phyloP scores from a whole-genome alignment of 2,797 vertebrate genomes.

The Phyllotis vaccarum region DNA sequence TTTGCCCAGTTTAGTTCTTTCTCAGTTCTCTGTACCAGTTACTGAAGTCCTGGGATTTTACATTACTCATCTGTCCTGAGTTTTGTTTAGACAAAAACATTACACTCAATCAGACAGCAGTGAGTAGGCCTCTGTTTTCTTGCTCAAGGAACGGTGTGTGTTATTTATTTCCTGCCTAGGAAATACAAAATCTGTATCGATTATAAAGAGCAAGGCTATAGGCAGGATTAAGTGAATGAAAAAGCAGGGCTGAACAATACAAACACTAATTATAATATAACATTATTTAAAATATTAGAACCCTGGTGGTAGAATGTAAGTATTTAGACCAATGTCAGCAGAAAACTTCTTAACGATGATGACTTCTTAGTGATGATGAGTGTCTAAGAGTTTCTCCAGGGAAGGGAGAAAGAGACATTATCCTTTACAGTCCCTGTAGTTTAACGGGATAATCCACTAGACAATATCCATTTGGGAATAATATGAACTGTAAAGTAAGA shows the following conservation, averaged over 20 bases:
- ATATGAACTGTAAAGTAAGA: neutral
- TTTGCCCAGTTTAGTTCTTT: neutral
- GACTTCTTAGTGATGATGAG: conserved; percentile 55
- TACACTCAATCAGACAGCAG: neutral
- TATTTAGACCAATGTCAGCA: conserved; percentile 41
- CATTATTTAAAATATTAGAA: conserved; percentile 63
- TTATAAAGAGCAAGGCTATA: neutral
- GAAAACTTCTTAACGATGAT: conserved; percentile 64
- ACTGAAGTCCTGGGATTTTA: conserved; percentile 21
- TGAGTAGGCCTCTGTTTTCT: neutral
- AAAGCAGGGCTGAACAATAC: neutral
- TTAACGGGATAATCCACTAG: conserved; percentile 26
- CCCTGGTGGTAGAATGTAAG: neutral
- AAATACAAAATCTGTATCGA: neutral
- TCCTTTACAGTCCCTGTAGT: neutral
- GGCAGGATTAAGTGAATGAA: conserved; percentile 20
- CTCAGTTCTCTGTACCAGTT: neutral
- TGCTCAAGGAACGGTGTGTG: neutral
- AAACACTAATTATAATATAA: conserved; percentile 39
- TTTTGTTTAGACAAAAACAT: conserved; percentile 11
- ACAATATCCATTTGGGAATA: neutral
- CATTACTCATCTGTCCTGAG: neutral
- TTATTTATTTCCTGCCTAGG: conserved; percentile 1
- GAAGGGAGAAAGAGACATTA: neutral
- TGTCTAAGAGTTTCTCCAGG: conserved; percentile 24